phyloP scores from a whole-genome alignment of 2,797 vertebrate genomes.

The Syngnathus rostellatus region DNA sequence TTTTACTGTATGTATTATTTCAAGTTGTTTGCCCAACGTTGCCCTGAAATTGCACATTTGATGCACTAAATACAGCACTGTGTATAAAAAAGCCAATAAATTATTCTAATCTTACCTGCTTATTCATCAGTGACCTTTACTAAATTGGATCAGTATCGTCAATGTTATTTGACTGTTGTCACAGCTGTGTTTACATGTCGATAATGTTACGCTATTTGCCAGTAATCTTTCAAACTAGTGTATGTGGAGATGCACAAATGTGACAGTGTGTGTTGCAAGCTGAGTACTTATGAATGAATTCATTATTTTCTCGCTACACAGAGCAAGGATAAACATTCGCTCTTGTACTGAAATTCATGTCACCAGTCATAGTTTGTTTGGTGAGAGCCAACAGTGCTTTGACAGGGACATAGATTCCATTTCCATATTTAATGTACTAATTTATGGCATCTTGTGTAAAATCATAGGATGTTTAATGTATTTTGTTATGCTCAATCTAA shows the following conservation, averaged over 20 bases:
- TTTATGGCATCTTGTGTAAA: conserved; percentile 23
- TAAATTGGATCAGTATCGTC: conserved; percentile 19
- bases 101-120: neutral
- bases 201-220: conserved; percentile 19
- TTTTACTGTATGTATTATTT: too few relatives aligned
- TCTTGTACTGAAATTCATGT: conserved; percentile 24
- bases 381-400: conserved; percentile 9
- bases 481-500: conserved; percentile 7
- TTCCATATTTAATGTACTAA: conserved; percentile 23
- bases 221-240: conserved; percentile 20
- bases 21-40: too few relatives aligned
- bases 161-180: conserved; percentile 18
- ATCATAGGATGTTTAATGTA: conserved; percentile 17
- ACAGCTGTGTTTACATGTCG: conserved; percentile 41
- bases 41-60: too few relatives aligned
- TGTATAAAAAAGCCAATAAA: too few relatives aligned
- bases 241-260: conserved; percentile 15
- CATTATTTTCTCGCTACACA: neutral
- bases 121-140: conserved; percentile 25
- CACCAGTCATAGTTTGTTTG: conserved; percentile 25
- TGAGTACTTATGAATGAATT: conserved; percentile 15
- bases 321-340: conserved; percentile 20
- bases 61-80: too few relatives aligned
- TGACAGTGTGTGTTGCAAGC: conserved; percentile 10
- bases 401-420: conserved; percentile 21